Evolutionary conservation across 2,797 vertebrate species (phyloP).

Genomic region (Tarsius wallacei): DNA sequence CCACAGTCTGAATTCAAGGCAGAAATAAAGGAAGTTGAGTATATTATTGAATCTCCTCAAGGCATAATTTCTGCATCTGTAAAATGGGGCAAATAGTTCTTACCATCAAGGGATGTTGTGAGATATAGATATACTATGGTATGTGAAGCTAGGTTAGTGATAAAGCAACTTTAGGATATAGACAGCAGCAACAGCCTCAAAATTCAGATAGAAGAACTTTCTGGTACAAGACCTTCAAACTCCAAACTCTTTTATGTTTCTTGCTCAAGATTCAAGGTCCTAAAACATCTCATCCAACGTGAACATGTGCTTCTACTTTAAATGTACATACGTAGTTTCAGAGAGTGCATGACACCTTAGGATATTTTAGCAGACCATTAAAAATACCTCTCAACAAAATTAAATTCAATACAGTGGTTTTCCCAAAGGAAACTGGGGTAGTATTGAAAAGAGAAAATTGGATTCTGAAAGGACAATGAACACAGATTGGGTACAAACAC

Average conservation of each 20-base stretch:
- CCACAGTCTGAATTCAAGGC: background rate
- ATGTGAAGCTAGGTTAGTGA: background rate
- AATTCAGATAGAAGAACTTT: background rate
- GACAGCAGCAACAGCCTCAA: background rate
- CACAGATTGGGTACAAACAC: background rate
- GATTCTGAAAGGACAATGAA: background rate
- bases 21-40: background rate
- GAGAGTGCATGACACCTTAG: background rate
- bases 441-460: background rate
- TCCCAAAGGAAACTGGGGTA: background rate
- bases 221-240: background rate
- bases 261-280: background rate
- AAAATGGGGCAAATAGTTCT: background rate
- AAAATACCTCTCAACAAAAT: background rate
- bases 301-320: no score
- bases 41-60: background rate
- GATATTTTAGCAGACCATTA: background rate
- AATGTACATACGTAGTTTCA: background rate
- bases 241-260: background rate
- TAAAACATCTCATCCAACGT: background rate
- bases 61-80: background rate
- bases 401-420: background rate
- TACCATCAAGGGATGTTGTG: background rate
- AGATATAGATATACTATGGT: background rate
- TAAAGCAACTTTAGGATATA: background rate